Evolutionary conservation across 1,140 invertebrate genomes (phyloP), one percentile per base, ranked within the genome.

Genomic region (Caenorhabditis elegans): DNA sequence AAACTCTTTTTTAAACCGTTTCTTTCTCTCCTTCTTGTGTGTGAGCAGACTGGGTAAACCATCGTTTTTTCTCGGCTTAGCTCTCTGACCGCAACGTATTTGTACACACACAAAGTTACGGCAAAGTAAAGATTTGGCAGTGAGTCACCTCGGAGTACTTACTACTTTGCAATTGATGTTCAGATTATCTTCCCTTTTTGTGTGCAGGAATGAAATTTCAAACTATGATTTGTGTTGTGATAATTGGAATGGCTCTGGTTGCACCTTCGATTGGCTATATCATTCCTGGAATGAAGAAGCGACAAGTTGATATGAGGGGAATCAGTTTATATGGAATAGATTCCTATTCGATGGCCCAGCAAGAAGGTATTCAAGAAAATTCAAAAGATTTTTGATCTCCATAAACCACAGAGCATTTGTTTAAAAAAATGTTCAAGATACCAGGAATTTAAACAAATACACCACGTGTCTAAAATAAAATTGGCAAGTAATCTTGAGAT

Each of bases 101-200:
- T 60, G 53, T 60, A 60, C 26, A 49, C n/a, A 60, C 53, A 60
- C 53, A 60, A 60, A 60, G 53, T 60, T 15, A 60, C 53, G 53
- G 53, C 53, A 60, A 60, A 34, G 53, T 60, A 60, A 60, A 60
- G 53, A 60, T n/a, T n/a, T n/a, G n/a, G n/a, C n/a, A n/a, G n/a
- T n/a, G n/a, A n/a, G n/a, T n/a, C n/a, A n/a, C n/a, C n/a, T n/a
- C n/a, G n/a, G n/a, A n/a, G n/a, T n/a, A n/a, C n/a, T n/a, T n/a
- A n/a, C n/a, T n/a, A n/a, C n/a, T n/a, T n/a, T n/a, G n/a, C n/a
- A n/a, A n/a, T n/a, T n/a, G n/a, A n/a, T n/a, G n/a, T n/a, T n/a
- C n/a, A n/a, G n/a, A n/a, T n/a, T n/a, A n/a, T n/a, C n/a, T n/a
- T n/a, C n/a, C n/a, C n/a, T n/a, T n/a, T n/a, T n/a, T n/a, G n/a